Evolutionary conservation across 2,113 vertebrate species (phyloP), one percentile per base, ranked within the genome.

Genomic region (Poeciliopsis prolifica): DNA sequence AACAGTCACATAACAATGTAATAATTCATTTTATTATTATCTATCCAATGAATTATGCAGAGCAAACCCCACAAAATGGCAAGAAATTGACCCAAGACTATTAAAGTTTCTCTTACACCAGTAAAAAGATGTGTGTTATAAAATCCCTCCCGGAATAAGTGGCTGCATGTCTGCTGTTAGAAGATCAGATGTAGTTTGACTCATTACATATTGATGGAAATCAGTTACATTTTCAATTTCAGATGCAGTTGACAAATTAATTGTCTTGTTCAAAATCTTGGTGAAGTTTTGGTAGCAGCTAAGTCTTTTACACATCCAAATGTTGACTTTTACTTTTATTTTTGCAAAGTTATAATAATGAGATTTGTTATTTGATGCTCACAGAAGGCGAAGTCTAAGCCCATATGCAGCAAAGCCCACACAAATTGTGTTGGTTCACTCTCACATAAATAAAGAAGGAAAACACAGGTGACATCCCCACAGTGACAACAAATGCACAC

Each of bases 301-400:
- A 24, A 5, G 22, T 33, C 24, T 22, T 15, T 65, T 13, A 65
- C 37, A 42, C n/a, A 17, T 42, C 14, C 37, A 26, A 11, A 66
- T 13, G 26, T 35, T 42, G 65, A 17, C 37, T 44, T 37, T 35
- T 29, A 1, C 2, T 29, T 31, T 31, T 67, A 9, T 42, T 67
- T 4, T 28, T 24, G 33, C 33, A 31, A 14, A 44, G 4, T 67
- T 67, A 67, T 89, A 83, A 67, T 89, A 83, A 87, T 64, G 61
- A 76, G 60, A 86, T 86, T 79, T 85, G 83, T 85, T 80, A 90
- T 85, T 85, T 67, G 86, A 89, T 84, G 74, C 83, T 76, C 68
- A 83, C 82, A 81, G 85, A 79, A 77, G 77, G 87, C 75, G 26
- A 54, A 82, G 26, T 73, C 71, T 75, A 79, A 87, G 77, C 74